Evolutionary conservation across 2,797 vertebrate genomes (phyloP), one percentile per base, ranked within the genome.

Genomic region (Dromococcyx pavoninus): DNA sequence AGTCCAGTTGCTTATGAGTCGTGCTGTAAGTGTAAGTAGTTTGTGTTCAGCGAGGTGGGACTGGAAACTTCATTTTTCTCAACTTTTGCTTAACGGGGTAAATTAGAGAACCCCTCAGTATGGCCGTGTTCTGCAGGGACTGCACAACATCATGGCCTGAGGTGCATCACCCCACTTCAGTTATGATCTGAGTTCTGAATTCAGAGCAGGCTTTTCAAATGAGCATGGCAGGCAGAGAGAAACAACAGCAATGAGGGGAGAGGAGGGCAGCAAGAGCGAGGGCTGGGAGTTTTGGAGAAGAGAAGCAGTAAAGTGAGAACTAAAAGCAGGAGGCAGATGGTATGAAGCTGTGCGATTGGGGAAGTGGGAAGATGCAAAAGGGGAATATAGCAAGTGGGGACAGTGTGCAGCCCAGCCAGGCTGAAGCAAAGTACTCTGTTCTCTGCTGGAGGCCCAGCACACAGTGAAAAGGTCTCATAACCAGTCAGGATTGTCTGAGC

Each of bases 301-400:
- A 72, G 66, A 91, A 91, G 79, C 67, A 86, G 66, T 73, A 91
- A 94, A 93, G 70, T 24, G 86, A 96, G 94, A 95, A 93, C 85
- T 81, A 94, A 85, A 90, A 91, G 54, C 46, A 67, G 41, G 73
- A 89, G 70, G 57, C 89, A 93, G 56, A 75, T 83, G 87, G 41
- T 61, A 11, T 2, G 8, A 73, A 73, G 43, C 70, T 92, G 66
- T 84, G 70, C 65, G 32, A 92, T 81, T 70, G 61, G 41, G 91
- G 94, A 97, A 97, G 91, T 96, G 86, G 70, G 58, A 92, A 91
- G 33, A 39, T 0, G 1, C 57, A 85, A 84, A 96, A 96, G 56
- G 41, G 85, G 71, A 94, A 93, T 94, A 71, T 4, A 62, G 48
- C 62, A 70, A 91, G 69, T 2, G 2, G 21, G 43, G 27, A 35